These are phyloP conservation scores for Globicephala melas DNA, from an alignment of 2,113 vertebrate species.

Conservation along the genomic window DNA sequence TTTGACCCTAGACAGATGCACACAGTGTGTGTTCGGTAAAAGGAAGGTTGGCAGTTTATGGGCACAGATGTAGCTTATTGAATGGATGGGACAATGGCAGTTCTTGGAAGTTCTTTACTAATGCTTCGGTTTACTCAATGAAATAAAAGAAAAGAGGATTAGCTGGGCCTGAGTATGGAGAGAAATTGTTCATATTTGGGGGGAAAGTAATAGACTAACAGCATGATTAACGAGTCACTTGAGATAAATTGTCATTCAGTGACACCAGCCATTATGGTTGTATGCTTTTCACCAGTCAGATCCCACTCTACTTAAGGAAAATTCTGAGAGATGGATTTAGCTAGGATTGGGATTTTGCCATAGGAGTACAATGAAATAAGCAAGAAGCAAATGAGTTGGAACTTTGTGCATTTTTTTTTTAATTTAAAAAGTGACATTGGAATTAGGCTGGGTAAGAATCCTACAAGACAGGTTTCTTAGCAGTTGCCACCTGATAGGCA, in stretches of 20 bases:
- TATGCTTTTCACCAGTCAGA: background rate
- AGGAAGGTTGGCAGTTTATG: background rate
- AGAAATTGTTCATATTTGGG: background rate
- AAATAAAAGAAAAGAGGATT: background rate
- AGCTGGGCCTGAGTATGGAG: background rate
- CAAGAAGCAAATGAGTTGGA: background rate
- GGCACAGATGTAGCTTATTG: background rate
- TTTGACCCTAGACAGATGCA: background rate
- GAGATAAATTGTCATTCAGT: background rate
- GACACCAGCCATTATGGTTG: background rate
- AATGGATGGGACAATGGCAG: background rate
- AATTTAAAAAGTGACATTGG: background rate
- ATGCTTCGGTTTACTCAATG: background rate
- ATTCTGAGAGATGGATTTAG: background rate
- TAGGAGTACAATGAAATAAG: background rate
- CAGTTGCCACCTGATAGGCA: too few species aligned
- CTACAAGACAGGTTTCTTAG: background rate
- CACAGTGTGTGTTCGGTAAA: fast-evolving
- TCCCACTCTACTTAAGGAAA: background rate
- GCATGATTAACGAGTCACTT: background rate
- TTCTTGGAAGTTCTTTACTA: background rate
- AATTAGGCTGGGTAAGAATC: background rate
- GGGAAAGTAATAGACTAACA: background rate
- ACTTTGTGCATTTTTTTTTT: background rate
- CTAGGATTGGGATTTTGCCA: background rate